Evolutionary conservation across 2,797 vertebrate genomes (phyloP), one percentile per base, ranked within the genome.

Genomic region (Serranus cabrilla): DNA sequence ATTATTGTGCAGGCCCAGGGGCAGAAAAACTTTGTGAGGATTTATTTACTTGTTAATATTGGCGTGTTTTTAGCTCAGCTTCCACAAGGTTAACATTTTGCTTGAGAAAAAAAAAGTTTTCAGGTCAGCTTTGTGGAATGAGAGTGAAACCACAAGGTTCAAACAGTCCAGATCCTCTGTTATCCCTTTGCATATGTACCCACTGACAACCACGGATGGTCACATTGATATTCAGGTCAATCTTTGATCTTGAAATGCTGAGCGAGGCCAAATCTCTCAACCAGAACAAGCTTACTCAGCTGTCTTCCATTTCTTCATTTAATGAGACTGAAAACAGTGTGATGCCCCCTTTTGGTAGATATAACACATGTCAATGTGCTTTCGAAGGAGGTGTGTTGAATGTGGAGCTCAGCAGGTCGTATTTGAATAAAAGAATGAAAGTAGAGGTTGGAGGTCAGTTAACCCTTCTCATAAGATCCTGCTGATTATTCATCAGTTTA

Each of bases 201-300:
- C 17, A 16, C 58, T 63, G 57, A 68, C 40, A 27, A 20, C 54
- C 43, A 46, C 2, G 59, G 69, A 57, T 46, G 57, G 21, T 56
- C 68, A 47, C 81, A 74, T 90, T 84, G 70, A 69, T 76, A 89
- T 89, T 86, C 85, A 79, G 82, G 54, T 76, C 84, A 67, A 37
- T 55, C 25, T 84, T 75, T 74, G 52, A 81, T 78, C 51, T 57
- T 37, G 60, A 78, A 79, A 34, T 59, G 85, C 83, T 82, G 67
- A 76, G 73, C 16, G 46, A 80, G 67, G 57, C 75, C 14, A 27
- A 50, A 66, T 70, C 66, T 18, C 57, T 64, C 14, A 58, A 40
- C 11, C 72, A 60, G 66, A 76, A 52, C 11, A 16, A 3, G 68
- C 82, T 78, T 37, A 82, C 67, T 89, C 88, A 90, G 85, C 82